Evolutionary conservation across 2,888 invertebrate genomes (phyloP), one percentile per base, ranked within the genome.

Genomic region (Chrysopilus asiliformis): DNA sequence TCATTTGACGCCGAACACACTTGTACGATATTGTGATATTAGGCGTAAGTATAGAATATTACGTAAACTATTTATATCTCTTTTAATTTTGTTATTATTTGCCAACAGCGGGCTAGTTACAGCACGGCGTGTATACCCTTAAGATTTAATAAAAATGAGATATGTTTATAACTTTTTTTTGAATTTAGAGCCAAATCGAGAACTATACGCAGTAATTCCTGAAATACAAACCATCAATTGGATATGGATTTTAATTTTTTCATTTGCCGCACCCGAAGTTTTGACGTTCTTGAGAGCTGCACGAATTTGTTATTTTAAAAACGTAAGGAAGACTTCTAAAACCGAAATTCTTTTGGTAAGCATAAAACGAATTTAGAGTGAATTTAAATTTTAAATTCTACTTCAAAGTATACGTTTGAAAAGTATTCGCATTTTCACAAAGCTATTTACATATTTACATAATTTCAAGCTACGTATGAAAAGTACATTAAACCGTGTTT

Each of bases 201-300:
- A 76, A 52, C 76, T 76, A 47, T 61, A 70, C 42, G 74, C 76
- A 2, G 58, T 65, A 5, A 60, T 78, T 16, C 67, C 79, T 0
- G 64, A 71, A 41, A 70, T 71, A 48, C 80, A 81, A 52, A 69
- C 76, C 44, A 66, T 79, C 37, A 67, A 74, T 29, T 87, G 86
- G 86, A 72, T 82, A 10, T 89, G 86, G 85, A 73, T 79, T 32
- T 57, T 85, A 18, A 65, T 85, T 27, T 74, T 84, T 47, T 74
- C 78, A 15, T 85, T 83, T 53, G 66, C 76, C 26, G 64, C 79
- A 15, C 89, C 90, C 0, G 89, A 91, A 64, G 40, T 78, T 2
- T 75, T 82, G 10, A 72, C 76, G 7, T 74, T 86, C 49, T 56
- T 86, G 4, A 68, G 81, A 49, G 73, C 82, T 10, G 52, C 72